Evolutionary conservation across 35 echinoderm and acorn worm genomes (phyloP), one percentile per base, ranked within the genome.

Genomic region (Heliocidaris erythrogramma): DNA sequence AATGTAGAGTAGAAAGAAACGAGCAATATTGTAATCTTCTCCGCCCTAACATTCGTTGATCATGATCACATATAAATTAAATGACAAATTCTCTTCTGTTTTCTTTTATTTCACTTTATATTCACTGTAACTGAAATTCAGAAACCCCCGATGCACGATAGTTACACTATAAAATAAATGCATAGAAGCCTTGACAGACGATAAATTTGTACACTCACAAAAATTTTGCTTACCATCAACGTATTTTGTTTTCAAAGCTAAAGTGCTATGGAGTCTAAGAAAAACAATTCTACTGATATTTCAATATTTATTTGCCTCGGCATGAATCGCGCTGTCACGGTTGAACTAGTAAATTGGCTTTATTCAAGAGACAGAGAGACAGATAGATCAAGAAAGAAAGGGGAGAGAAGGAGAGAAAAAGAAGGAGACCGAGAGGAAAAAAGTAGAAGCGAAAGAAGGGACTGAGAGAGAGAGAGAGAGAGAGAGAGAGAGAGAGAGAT

Each of bases 111-210:
- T 27, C 7, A n/a, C 7, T n/a, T n/a, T 78, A n/a, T 78, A 21
- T 27, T 78, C 65, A 78, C 27, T 24, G 18, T n/a, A 78, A 78
- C 65, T 21, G 65, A 78, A 69, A 78, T 78, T 78, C 27, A 27
- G 65, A 78, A 78, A 78, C 65, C 65, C 65, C 65, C 65, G 65
- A 78, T 78, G 65, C 65, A 78, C 65, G 65, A 78, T 78, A 78
- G 65, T 78, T 78, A 78, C 21, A 78, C 65, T 27, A n/a, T n/a
- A 78, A 21, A 21, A 78, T 78, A n/a, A 56, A 78, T n/a, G 65
- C 21, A 78, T 78, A n/a, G 5, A 78, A 78, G 18, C 65, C 11
- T 78, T n/a, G 65, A 78, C 65, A 78, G 2, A 78, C 65, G 7
- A 78, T 21, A 78, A 4, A 27, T 78, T 8, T 78, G 65, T 78